Evolutionary conservation across 2,113 vertebrate species (phyloP).

Genomic region (Scalopus aquaticus): DNA sequence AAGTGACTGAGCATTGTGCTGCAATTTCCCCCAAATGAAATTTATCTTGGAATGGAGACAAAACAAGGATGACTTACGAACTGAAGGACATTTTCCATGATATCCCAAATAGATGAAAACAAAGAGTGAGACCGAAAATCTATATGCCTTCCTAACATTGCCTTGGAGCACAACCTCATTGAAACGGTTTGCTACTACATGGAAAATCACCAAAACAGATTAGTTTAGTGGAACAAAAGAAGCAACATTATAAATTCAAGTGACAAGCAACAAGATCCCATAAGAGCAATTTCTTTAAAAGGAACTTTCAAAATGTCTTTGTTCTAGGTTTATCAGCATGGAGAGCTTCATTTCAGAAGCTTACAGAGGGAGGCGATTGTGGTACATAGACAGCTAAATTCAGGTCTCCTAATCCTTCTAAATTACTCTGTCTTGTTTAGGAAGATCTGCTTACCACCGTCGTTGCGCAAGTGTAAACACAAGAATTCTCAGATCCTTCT

Average conservation of each 20-base stretch:
- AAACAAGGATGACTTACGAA: slow-evolving; percentile 23
- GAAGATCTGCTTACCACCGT: slow-evolving; percentile 80
- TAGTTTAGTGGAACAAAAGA: slow-evolving; percentile 43
- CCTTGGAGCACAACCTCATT: neutral
- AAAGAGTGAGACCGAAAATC: neutral
- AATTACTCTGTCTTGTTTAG: slow-evolving; percentile 70
- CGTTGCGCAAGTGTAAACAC: slow-evolving; percentile 76
- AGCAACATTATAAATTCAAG: slow-evolving; percentile 9
- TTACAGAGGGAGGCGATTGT: slow-evolving; percentile 58
- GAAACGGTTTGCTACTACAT: slow-evolving; percentile 16
- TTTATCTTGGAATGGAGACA: slow-evolving; percentile 50
- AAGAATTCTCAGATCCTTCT: slow-evolving; percentile 70
- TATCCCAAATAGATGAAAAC: slow-evolving; percentile 9
- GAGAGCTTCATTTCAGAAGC: slow-evolving; percentile 67
- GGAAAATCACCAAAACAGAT: slow-evolving; percentile 54
- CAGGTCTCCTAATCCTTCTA: slow-evolving; percentile 79
- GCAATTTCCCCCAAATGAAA: neutral
- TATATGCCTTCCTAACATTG: neutral
- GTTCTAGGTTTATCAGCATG: slow-evolving; percentile 61
- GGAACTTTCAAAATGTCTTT: slow-evolving; percentile 60
- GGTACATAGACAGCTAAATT: slow-evolving; percentile 34
- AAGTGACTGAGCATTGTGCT: slow-evolving; percentile 42
- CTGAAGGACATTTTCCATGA: slow-evolving; percentile 39
- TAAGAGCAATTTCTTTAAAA: slow-evolving; percentile 34
- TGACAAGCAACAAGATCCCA: slow-evolving; percentile 7